Base-by-base conservation (phyloP, 1,140 invertebrate species). In the Drosophila pectinifera region DNA sequence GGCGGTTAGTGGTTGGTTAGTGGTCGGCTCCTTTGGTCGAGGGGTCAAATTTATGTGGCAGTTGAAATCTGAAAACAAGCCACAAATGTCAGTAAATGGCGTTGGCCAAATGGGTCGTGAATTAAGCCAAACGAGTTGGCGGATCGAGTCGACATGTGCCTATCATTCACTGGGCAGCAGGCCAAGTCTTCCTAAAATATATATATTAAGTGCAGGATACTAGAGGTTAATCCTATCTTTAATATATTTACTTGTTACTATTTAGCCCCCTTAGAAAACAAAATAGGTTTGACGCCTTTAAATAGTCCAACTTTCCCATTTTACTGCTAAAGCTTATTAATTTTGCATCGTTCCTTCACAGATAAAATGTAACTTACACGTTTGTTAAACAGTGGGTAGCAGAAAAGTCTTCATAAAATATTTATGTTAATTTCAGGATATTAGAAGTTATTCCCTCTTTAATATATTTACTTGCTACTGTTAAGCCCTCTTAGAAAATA, bases 61-160 rank as follows among this genome's bases (percentile, higher is more conserved):
- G 80, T 78, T 62, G 56, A 89, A 86, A 89, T 76, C 77, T 58
- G 80, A 89, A 80, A 89, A 89, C 84, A 89, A 78, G 84, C 84
- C 38, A 84, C 80, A 80, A 89, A 84, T 89, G 80, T 89, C 85
- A 78, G 54, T 48, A 55, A 82, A 81, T 77, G 79, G 75, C 70
- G 79, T 82, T 78, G 79, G 41, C 62, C 62, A 82, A 78, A 55
- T 83, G 75, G 63, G 59, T 74, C 76, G 86, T 86, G 79, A 86
- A 89, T 86, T 86, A 89, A 77, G 62, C 61, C 39, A 46, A 73
- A 62, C 48, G 41, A 62, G 62, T 68, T 67, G 54, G 61, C 69
- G 74, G 53, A 69, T 45, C 45, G 16, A 58, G 55, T 20, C 14
- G 36, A 69, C 67, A 69, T 70, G 45, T 38, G 57, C 56, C 48